Base-by-base conservation (phyloP, 2,113 vertebrate genomes). In the Saccopteryx bilineata region DNA sequence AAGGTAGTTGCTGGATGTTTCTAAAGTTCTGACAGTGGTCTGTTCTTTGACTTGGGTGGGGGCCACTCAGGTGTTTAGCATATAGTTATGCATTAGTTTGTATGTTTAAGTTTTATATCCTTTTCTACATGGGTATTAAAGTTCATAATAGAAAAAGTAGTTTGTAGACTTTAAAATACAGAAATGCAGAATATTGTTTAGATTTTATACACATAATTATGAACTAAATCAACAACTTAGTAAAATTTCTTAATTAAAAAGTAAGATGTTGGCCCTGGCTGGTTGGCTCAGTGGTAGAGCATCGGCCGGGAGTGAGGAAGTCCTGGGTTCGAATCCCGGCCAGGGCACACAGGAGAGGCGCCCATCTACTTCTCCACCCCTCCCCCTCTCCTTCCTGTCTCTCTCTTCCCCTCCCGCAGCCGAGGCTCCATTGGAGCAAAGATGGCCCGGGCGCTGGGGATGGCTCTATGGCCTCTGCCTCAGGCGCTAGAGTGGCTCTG, bases 241-340 rank as follows among this genome's bases (percentile, higher is more conserved):
- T 94, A 82, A 88, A 68, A 86, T 46, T 93, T 89, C 17, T 96
- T 91, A 91, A 83, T 88, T 68, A 74, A 72, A 80, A 90, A 80
- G 31, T 75, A 92, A 79, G 60, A 92, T 90, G 7, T 83, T 89
- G 17, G 56, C 33, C 89, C 39, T 39, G 39, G 39, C 39, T 39
- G 39, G 39, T 3, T 39, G 39, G 39, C 39, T 39, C 39, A 39
- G 39, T 39, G 39, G 39, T 39, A 39, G 39, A 39, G 39, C 39
- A 3, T 39, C 3, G 39, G 39, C 39, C 39, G 2, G 39, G 39
- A 39, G 39, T 39, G 39, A 3, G 39, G 39, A 39, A 39, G 39
- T 39, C 3, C 39, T 3, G 39, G 39, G 39, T 39, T 39, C 39
- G 39, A 39, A 3, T 39, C 39, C 39, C 39, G 39, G 39, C 39